These are phyloP conservation scores for Beaufortia kweichowensis DNA, from an alignment of 2,113 vertebrate species.

Conservation along the genomic window DNA sequence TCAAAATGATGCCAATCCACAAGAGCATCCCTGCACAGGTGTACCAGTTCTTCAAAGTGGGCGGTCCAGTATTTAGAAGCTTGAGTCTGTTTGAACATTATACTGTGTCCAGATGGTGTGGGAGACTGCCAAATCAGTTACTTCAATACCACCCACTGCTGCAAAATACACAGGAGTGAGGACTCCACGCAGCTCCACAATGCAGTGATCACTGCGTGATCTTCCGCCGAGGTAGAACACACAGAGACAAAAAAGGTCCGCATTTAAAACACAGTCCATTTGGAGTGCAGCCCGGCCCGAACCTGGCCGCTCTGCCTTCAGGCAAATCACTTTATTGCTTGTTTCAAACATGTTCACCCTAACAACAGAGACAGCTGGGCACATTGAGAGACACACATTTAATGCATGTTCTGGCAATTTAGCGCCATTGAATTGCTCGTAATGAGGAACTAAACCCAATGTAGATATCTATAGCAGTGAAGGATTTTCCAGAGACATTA, in stretches of 20 bases:
- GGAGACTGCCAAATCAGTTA: slow-evolving; percentile 69
- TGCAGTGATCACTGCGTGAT: slow-evolving; percentile 56
- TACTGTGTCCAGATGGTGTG: slow-evolving; percentile 61
- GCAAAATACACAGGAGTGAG: slow-evolving; percentile 50
- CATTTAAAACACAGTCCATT: slow-evolving; percentile 51
- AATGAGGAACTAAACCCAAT: slow-evolving; percentile 20
- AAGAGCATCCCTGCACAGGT: slow-evolving; percentile 27
- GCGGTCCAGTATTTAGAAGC: slow-evolving; percentile 53
- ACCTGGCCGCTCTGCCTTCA: slow-evolving; percentile 50
- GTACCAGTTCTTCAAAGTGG: slow-evolving; percentile 47
- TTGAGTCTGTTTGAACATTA: slow-evolving; percentile 59
- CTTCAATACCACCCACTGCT: slow-evolving; percentile 51
- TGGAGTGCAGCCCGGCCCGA: slow-evolving; percentile 39
- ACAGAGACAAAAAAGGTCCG: slow-evolving; percentile 56
- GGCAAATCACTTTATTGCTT: slow-evolving; percentile 53
- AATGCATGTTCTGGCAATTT: slow-evolving; percentile 44
- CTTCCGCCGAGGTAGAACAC: slow-evolving; percentile 56
- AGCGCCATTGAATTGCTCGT: slow-evolving; percentile 14
- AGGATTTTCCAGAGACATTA: slow-evolving; percentile 7
- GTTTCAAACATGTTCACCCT: slow-evolving; percentile 51
- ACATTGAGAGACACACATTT: slow-evolving; percentile 44
- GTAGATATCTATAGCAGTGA: not conserved
- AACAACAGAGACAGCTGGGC: slow-evolving; percentile 57
- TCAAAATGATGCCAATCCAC: slow-evolving; percentile 7
- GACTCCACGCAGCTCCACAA: slow-evolving; percentile 56